A percentile compares a stretch with the other conserved stretches of the same genome.
Conservation (phyloP, 2,113 vertebrate genomes). For the Mobula birostris region DNA sequence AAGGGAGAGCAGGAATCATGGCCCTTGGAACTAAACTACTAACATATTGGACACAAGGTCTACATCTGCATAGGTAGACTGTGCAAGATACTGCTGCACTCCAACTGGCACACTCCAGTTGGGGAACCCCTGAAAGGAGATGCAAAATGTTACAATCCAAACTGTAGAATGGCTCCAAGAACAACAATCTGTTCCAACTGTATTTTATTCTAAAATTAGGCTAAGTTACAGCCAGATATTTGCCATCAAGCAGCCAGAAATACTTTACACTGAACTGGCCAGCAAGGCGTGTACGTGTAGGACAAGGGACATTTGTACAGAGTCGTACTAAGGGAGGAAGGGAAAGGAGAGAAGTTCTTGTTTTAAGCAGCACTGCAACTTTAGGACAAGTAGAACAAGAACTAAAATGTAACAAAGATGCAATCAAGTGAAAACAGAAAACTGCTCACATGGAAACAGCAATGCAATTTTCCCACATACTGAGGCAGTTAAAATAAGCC, state of each 20-base stretch:
- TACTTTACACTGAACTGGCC: background rate
- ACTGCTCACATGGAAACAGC: constrained; percentile 16
- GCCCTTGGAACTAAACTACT: too few relatives aligned
- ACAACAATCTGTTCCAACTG: background rate
- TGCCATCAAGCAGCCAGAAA: background rate
- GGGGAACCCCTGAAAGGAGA: too few relatives aligned
- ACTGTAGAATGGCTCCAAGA: background rate
- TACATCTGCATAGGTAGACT: too few relatives aligned
- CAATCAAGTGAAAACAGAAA: constrained; percentile 19
- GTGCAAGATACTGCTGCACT: too few relatives aligned
- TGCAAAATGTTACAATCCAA: background rate
- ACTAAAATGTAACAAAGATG: background rate
- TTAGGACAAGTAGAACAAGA: background rate
- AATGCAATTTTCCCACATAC: background rate
- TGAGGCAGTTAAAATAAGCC: constrained; percentile 23
- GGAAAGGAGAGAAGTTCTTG: background rate
- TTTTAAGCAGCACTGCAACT: background rate
- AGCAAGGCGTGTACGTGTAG: background rate
- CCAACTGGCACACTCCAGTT: too few relatives aligned
- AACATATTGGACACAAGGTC: too few relatives aligned
- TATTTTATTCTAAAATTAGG: background rate
- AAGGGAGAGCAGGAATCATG: too few relatives aligned
- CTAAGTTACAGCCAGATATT: background rate
- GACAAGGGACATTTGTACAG: too few relatives aligned
- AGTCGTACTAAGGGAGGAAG: background rate